Conservation (phyloP, 92 coral and sea anemone species). For the Porites evermanni region DNA sequence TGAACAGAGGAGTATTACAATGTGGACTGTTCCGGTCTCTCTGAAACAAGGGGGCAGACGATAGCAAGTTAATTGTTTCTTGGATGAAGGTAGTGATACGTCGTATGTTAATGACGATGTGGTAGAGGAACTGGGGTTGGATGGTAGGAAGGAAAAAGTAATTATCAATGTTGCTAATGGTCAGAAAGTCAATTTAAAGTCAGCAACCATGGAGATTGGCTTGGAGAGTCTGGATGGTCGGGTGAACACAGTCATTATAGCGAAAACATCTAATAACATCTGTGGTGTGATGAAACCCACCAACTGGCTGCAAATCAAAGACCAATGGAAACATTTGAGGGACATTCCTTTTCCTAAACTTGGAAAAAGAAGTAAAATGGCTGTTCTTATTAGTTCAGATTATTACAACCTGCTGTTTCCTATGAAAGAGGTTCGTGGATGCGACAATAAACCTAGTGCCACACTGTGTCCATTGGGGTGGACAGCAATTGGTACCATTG, state of each 20-base stretch:
- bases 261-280: constrained; percentile 9
- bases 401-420: background rate
- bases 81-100: constrained; percentile 27
- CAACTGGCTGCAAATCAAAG: background rate
- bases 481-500: constrained; percentile 60
- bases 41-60: no score
- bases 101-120: constrained; percentile 15
- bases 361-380: background rate
- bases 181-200: constrained; percentile 29
- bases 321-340: constrained; percentile 32
- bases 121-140: background rate
- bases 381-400: background rate
- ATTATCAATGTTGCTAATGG: constrained; percentile 56
- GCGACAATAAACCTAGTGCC: constrained; percentile 39
- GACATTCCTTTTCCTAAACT: constrained; percentile 24
- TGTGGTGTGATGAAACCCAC: no score
- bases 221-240: constrained; percentile 60
- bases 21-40: no score
- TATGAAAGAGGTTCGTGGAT: background rate
- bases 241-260: constrained; percentile 47
- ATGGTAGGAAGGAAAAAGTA: constrained; percentile 27
- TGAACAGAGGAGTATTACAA: no score
- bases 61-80: no score
- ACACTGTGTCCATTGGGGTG: constrained; percentile 66
- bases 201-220: constrained; percentile 49